These are phyloP conservation scores for Sus cebifrons DNA, from an alignment of 2,797 vertebrate genomes.

Conservation along the genomic window DNA sequence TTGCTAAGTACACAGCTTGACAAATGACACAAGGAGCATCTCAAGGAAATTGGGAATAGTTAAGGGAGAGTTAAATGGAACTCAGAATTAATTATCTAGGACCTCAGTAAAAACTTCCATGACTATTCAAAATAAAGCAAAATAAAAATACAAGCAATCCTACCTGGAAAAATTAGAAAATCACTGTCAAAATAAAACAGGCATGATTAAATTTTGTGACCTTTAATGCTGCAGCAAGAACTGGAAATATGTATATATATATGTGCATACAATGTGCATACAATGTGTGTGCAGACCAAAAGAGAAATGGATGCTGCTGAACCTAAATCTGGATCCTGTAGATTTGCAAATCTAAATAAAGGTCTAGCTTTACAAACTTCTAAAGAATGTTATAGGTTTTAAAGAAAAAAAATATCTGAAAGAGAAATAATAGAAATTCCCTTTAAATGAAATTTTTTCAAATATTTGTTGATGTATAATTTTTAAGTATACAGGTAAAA, in stretches of 20 bases:
- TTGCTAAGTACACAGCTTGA: neutral
- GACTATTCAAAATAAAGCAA: neutral
- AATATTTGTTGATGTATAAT: neutral
- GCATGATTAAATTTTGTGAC: neutral
- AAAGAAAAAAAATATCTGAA: neutral
- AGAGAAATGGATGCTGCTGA: neutral
- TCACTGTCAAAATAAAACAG: neutral
- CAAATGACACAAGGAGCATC: neutral
- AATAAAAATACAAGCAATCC: neutral
- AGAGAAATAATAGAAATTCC: neutral
- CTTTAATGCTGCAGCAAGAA: neutral
- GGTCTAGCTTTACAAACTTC: neutral
- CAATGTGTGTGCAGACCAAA: neutral
- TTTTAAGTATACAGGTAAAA: neutral
- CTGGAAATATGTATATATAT: neutral
- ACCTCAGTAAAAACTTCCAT: neutral
- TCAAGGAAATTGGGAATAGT: neutral
- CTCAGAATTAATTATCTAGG: neutral
- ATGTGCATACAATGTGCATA: no score
- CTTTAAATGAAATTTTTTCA: neutral
- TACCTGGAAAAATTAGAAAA: neutral
- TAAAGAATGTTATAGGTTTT: neutral
- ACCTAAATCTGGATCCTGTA: neutral
- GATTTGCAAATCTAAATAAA: neutral
- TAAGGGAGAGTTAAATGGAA: neutral